Conservation (phyloP, 2,797 vertebrate genomes). For the Morus bassanus region DNA sequence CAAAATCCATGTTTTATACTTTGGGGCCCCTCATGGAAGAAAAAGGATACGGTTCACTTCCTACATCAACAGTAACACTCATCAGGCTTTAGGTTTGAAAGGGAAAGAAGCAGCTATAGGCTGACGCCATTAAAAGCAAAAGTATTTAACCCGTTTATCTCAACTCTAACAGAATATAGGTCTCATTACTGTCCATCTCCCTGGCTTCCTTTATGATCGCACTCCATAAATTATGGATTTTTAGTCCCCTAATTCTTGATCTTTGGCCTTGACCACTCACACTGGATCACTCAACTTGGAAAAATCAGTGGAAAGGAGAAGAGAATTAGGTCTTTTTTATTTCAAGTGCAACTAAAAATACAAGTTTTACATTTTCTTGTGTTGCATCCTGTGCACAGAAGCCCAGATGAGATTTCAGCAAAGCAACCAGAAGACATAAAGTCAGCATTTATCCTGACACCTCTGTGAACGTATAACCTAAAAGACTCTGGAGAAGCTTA, state of each 20-base stretch:
- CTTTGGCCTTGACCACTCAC: not conserved
- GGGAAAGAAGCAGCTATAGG: not conserved
- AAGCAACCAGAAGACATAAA: not conserved
- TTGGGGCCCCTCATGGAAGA: not conserved
- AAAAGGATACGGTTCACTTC: not conserved
- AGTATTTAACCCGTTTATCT: not conserved
- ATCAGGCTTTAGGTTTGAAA: not conserved
- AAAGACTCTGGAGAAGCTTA: accelerated
- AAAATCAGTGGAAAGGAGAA: not conserved
- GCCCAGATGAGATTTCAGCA: not conserved
- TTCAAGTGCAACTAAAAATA: not conserved
- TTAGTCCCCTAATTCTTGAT: not conserved
- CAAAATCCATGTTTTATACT: not conserved
- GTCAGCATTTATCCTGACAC: not conserved
- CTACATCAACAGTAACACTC: not conserved
- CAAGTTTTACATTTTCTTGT: not conserved
- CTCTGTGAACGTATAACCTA: accelerated
- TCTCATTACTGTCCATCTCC: not conserved
- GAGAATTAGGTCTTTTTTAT: not conserved
- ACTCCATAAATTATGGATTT: not conserved
- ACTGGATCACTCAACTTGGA: not conserved
- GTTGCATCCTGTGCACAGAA: not conserved
- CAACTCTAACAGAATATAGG: not conserved
- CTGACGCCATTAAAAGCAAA: not conserved
- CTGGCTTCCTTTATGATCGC: not conserved